Base-by-base conservation (phyloP, 2,888 invertebrate species). In the Linyphia triangularis region DNA sequence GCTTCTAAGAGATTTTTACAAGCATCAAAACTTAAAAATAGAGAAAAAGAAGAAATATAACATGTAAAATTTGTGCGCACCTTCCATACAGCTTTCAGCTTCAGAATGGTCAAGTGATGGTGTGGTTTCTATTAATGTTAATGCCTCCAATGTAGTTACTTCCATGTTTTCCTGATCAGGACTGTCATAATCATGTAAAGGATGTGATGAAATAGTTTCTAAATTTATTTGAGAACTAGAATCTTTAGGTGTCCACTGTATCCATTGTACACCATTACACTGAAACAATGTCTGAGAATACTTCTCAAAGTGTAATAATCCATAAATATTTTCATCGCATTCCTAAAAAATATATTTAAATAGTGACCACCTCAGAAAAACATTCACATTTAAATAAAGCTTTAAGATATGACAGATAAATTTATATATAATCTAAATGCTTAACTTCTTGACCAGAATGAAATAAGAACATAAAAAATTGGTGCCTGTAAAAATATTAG, bases 241-340 rank as follows among this genome's bases (percentile, higher is more conserved):
- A 51, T 10, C 22, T 19, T 26, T 67, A 22, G 88, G 72, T 33
- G 61, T 19, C 89, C 88, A 89, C n/a, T 57, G 86, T 4, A 78
- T 19, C 89, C 89, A 89, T 16, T 89, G 67, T 22, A 73, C 75
- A 9, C 89, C 89, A 83, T 89, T 59, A 84, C 89, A 89, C 26
- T 86, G 82, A 70, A 57, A 86, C 24, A 89, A 70, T 22, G 19
- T 59, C 43, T 77, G 40, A 10, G 86, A 77, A 4, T 63, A 61
- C 7, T 70, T 57, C 7, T 83, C 72, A 59, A 72, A 89, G 28
- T 86, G 89, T 28, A 89, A 51, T 2, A 89, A 63, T 4, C 86
- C 86, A 79, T 78, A 83, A 22, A 78, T 86, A 37, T 75, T 33
- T 22, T 79, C 63, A 67, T 30, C 67, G 24, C 89, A 89, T 22